phyloP scores from a whole-genome alignment of 2,797 vertebrate species.

The Benthosema pterotum region DNA sequence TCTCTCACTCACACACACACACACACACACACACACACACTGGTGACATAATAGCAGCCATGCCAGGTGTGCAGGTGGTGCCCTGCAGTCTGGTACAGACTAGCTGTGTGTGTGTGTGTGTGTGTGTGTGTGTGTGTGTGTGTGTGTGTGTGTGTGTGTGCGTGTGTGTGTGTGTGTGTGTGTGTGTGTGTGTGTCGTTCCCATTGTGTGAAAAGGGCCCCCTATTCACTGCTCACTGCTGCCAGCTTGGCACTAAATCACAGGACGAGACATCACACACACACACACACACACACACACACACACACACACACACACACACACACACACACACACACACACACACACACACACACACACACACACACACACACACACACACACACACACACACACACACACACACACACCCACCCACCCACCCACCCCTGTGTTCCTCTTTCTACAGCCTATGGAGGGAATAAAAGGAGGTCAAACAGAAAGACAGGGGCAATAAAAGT shows the following conservation, averaged over 20 bases:
- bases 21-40: conserved; percentile 18
- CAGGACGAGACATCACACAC: conserved; percentile 63
- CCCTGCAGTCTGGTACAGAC: conserved; percentile 72
- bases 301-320: conserved; percentile 19
- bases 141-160: conserved; percentile 32
- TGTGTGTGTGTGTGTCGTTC: conserved; percentile 48
- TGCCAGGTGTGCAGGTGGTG: conserved; percentile 80
- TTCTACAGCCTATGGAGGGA: conserved; percentile 54
- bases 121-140: conserved; percentile 1
- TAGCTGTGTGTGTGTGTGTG: conserved; percentile 21
- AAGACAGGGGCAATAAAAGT: conserved; percentile 40
- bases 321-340: conserved; percentile 20
- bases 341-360: conserved; percentile 12
- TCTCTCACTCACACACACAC: conserved; percentile 12
- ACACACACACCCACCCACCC: conserved; percentile 17
- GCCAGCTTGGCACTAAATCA: conserved; percentile 81
- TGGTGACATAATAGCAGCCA: conserved; percentile 77
- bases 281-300: conserved; percentile 21
- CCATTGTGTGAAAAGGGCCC: conserved; percentile 77
- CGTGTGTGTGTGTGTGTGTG: conserved; percentile 26
- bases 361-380: conserved; percentile 22
- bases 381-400: not conserved
- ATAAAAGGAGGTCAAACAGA: conserved; percentile 67
- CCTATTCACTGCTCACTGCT: conserved; percentile 72
- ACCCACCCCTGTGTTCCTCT: conserved; percentile 57